Evolutionary conservation across 2,113 vertebrate species (phyloP).

Genomic region (Myrmecobius fasciatus): DNA sequence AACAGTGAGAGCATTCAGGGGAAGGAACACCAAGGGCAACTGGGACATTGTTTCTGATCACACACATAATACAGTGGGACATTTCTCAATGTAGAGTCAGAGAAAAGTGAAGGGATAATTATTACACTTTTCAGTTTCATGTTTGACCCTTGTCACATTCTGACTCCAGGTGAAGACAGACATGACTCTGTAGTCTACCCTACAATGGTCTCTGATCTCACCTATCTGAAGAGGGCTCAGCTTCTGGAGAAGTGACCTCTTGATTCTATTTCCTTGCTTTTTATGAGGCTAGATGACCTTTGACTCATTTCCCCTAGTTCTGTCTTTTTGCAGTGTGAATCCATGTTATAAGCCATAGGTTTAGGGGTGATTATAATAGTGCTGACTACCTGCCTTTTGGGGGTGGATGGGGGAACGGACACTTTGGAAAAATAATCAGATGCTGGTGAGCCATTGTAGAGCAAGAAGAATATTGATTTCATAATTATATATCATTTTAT

Average conservation of each 20-base stretch:
- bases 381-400: conserved; percentile 39
- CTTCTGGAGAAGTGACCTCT: conserved; percentile 35
- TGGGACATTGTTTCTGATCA: conserved; percentile 66
- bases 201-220: conserved; percentile 40
- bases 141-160: conserved; percentile 65
- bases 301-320: conserved; percentile 50
- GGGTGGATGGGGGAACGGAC: background rate
- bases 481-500: conserved; percentile 58
- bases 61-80: conserved; percentile 58
- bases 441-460: conserved; percentile 52
- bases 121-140: conserved; percentile 58
- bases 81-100: conserved; percentile 59
- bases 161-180: conserved; percentile 45
- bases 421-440: conserved; percentile 43
- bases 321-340: conserved; percentile 66
- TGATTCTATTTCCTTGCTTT: conserved; percentile 53
- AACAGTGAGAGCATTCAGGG: conserved; percentile 64
- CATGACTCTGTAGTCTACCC: background rate
- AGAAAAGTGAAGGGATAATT: conserved; percentile 52
- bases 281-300: conserved; percentile 15
- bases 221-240: conserved; percentile 29
- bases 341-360: conserved; percentile 61
- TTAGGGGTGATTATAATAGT: conserved; percentile 39
- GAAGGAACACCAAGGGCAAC: conserved; percentile 28
- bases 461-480: conserved; percentile 61